A percentile compares a stretch with the other conserved stretches of the same genome.
phyloP scores from a whole-genome alignment of 2,888 invertebrate genomes.

The Anthrax anthrax region DNA sequence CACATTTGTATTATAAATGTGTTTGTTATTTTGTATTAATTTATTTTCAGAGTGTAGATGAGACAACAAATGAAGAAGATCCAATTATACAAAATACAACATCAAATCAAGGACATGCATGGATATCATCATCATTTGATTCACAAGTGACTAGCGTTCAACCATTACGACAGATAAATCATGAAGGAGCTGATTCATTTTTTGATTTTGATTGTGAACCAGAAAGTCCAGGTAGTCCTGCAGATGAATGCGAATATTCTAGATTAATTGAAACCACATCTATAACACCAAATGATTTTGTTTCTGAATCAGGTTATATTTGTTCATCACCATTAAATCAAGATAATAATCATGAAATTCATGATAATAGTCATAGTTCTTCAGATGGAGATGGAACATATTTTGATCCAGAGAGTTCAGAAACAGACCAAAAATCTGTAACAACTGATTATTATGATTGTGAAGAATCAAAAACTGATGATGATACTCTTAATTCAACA shows the following conservation, averaged over 20 bases:
- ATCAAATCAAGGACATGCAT: neutral
- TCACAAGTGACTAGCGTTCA: constrained; percentile 32
- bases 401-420: constrained; percentile 35
- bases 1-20: too few relatives aligned
- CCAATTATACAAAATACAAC: constrained; percentile 22
- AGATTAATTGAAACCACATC: constrained; percentile 38
- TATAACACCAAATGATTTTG: constrained; percentile 35
- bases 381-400: constrained; percentile 38
- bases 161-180: constrained; percentile 33
- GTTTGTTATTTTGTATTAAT: too few relatives aligned
- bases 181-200: constrained; percentile 39
- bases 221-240: constrained; percentile 56
- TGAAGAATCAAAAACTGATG: constrained; percentile 11
- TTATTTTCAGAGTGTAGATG: neutral
- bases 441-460: constrained; percentile 14
- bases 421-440: constrained; percentile 13
- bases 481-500: neutral
- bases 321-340: constrained; percentile 33
- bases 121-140: constrained; percentile 29
- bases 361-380: constrained; percentile 36
- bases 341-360: constrained; percentile 13
- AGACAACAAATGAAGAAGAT: constrained; percentile 23
- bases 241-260: constrained; percentile 44
- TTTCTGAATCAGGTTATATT: constrained; percentile 37
- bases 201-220: constrained; percentile 50